These are phyloP conservation scores for Vanessa tameamea DNA, from an alignment of 1,140 invertebrate genomes.

Conservation along the genomic window DNA sequence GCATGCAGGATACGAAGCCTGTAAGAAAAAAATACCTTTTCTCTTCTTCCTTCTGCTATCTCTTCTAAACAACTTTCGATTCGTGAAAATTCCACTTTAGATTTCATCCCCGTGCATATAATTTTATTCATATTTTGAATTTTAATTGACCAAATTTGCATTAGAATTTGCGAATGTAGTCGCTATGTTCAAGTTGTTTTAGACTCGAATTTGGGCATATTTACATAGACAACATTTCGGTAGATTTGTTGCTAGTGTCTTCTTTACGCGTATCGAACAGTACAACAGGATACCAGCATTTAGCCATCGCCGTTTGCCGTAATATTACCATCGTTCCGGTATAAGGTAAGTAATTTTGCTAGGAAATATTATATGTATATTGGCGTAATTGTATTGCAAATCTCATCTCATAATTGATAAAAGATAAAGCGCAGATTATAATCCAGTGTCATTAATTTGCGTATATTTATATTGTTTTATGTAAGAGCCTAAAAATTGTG, in stretches of 20 bases:
- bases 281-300: conserved; percentile 59
- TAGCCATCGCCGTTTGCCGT: conserved; percentile 32
- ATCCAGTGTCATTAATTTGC: conserved; percentile 26
- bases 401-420: conserved; percentile 33
- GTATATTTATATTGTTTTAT: conserved; percentile 24
- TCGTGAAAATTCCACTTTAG: conserved; percentile 76
- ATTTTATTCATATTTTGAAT: conserved; percentile 62
- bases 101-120: conserved; percentile 70
- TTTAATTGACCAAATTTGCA: conserved; percentile 73
- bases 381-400: conserved; percentile 27
- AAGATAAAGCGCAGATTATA: conserved; percentile 13
- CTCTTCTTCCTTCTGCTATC: conserved; percentile 56
- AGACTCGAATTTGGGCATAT: conserved; percentile 72
- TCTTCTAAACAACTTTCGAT: conserved; percentile 64
- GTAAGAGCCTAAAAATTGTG: conserved; percentile 29
- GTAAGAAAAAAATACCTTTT: conserved; percentile 48
- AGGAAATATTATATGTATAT: conserved; percentile 17
- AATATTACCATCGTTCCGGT: conserved; percentile 10
- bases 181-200: conserved; percentile 75
- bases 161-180: conserved; percentile 77
- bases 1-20: conserved; percentile 66
- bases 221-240: conserved; percentile 67
- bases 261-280: conserved; percentile 60
- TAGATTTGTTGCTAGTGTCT: conserved; percentile 77
- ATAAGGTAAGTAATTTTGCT: conserved; percentile 36